Conservation (phyloP, 2,797 vertebrate genomes). For the Enteromius afrohamiltoni region DNA sequence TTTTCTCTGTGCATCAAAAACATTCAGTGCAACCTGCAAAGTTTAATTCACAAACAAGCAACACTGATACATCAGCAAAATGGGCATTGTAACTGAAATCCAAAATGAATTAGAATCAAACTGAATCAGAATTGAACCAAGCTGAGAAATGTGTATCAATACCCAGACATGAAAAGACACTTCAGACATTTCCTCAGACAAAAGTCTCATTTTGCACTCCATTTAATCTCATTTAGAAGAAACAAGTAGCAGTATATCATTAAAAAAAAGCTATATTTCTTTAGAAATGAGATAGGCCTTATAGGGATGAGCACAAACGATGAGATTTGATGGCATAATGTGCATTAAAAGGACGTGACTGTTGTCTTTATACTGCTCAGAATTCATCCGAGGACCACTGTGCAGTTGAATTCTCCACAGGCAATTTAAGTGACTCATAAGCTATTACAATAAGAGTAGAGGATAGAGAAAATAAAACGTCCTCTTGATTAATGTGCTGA, state of each 20-base stretch:
- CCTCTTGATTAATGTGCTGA: slow-evolving; percentile 61
- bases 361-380: slow-evolving; percentile 55
- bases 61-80: neutral
- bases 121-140: neutral
- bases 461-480: slow-evolving; percentile 49
- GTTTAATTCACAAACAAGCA: neutral
- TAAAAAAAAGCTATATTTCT: neutral
- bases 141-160: neutral
- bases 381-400: slow-evolving; percentile 45
- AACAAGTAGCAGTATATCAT: neutral
- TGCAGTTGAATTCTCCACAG: slow-evolving; percentile 53
- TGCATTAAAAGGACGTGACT: slow-evolving; percentile 24
- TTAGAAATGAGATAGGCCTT: neutral
- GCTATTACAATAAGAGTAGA: slow-evolving; percentile 58
- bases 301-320: slow-evolving; percentile 6
- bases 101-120: neutral
- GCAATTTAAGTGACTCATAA: slow-evolving; percentile 62
- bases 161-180: neutral
- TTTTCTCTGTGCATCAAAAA: neutral
- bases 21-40: neutral
- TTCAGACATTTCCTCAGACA: neutral
- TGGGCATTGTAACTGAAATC: neutral
- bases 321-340: slow-evolving; percentile 22
- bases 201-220: neutral
- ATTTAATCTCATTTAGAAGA: neutral